Percentiles rank a stretch among this genome's conserved stretches.
phyloP scores from a whole-genome alignment of 2,113 vertebrate species.

The Uria aalge region DNA sequence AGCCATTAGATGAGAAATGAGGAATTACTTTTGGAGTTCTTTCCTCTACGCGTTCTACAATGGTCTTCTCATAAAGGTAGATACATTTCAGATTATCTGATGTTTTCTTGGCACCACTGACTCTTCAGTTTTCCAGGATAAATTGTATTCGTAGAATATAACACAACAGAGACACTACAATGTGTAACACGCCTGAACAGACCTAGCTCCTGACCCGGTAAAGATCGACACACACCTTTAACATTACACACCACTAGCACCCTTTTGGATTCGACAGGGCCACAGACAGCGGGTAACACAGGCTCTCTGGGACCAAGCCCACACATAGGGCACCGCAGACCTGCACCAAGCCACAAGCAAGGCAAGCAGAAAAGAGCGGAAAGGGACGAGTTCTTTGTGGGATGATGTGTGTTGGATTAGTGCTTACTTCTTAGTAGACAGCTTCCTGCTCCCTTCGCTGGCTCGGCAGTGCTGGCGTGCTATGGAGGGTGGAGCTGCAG shows the following conservation, averaged over 20 bases:
- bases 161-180: not conserved
- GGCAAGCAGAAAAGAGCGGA: not conserved
- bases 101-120: not conserved
- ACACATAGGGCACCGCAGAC: fast-evolving
- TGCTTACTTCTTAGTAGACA: not conserved
- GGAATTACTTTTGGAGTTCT: constrained; percentile 13
- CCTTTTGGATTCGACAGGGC: not conserved
- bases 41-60: not conserved
- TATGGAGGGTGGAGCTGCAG: constrained; percentile 22
- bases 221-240: not conserved
- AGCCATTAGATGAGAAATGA: constrained; percentile 46
- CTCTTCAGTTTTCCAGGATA: not conserved
- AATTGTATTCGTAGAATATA: not conserved
- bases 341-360: not conserved
- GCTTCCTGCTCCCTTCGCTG: not conserved
- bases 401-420: not conserved
- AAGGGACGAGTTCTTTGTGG: not conserved
- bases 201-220: not conserved
- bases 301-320: fast-evolving
- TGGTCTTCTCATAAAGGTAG: not conserved
- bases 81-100: constrained; percentile 31
- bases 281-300: fast-evolving
- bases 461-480: not conserved
- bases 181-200: not conserved
- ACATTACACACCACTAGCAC: not conserved